Conservation (phyloP, 2,113 vertebrate genomes). For the Ictalurus punctatus region DNA sequence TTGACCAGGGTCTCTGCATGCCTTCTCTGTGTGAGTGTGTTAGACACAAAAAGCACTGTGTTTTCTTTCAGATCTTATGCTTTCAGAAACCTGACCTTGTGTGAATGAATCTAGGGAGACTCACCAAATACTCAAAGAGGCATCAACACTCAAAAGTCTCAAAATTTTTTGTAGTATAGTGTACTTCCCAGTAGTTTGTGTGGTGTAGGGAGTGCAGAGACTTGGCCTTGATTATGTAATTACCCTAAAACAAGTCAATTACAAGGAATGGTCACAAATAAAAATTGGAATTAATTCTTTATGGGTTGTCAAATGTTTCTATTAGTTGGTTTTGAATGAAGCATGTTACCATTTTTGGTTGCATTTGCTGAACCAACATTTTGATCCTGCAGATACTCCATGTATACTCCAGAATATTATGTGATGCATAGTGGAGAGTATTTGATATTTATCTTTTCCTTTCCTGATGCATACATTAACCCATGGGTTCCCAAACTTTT, state of each 20-base stretch:
- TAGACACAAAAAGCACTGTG: slow-evolving; percentile 1
- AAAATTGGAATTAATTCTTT: neutral
- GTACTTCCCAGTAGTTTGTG: neutral
- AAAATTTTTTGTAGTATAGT: neutral
- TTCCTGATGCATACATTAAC: neutral
- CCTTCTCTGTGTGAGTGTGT: slow-evolving; percentile 17
- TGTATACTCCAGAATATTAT: too few relatives aligned
- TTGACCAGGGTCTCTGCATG: slow-evolving; percentile 21
- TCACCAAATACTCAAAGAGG: neutral
- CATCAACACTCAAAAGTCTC: neutral
- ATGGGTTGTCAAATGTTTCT: neutral
- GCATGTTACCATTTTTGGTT: neutral
- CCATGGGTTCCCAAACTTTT: too few relatives aligned
- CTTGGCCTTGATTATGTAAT: slow-evolving; percentile 2
- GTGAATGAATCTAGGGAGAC: slow-evolving; percentile 18
- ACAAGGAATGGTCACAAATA: neutral
- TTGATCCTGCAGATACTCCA: neutral
- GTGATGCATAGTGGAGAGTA: neutral
- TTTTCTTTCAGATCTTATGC: slow-evolving; percentile 15
- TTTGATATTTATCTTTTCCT: neutral
- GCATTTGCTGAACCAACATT: slow-evolving; percentile 32
- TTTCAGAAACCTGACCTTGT: neutral
- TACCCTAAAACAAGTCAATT: neutral
- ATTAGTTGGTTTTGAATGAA: neutral
- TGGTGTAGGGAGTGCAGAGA: slow-evolving; percentile 5